These are phyloP conservation scores for Andrena camellia DNA, from an alignment of 2,888 invertebrate genomes.

Conservation along the genomic window DNA sequence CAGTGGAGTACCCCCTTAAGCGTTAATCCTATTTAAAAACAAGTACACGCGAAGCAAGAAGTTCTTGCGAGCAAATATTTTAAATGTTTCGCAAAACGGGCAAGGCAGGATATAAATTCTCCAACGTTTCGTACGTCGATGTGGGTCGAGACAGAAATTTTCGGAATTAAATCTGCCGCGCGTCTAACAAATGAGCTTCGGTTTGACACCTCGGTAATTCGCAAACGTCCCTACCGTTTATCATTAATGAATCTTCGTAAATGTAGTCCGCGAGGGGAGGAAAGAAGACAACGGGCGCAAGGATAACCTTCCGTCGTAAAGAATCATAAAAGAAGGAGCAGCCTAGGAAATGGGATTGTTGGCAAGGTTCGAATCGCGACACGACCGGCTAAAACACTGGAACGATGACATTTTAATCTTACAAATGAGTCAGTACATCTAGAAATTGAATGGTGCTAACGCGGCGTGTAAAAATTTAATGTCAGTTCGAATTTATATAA, in stretches of 20 bases:
- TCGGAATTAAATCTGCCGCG: conserved; percentile 28
- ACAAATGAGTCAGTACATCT: conserved; percentile 27
- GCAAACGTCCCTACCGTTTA: conserved; percentile 29
- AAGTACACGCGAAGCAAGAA: background rate
- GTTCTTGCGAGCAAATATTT: background rate
- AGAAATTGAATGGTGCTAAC: background rate
- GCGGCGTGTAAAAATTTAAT: background rate
- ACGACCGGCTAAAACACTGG: conserved; percentile 1
- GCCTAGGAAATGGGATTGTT: conserved; percentile 40
- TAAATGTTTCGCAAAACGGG: conserved; percentile 4
- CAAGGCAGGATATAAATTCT: conserved; percentile 23
- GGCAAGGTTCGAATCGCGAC: conserved; percentile 34
- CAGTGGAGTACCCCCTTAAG: too few species aligned
- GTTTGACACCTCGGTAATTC: conserved; percentile 28
- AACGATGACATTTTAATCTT: conserved; percentile 35
- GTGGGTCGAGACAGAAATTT: conserved; percentile 21
- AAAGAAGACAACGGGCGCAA: conserved; percentile 19
- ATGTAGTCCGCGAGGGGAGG: background rate
- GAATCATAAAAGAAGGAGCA: conserved; percentile 42
- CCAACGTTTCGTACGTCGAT: background rate
- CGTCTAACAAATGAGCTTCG: conserved; percentile 21
- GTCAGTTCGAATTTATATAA: background rate
- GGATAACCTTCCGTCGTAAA: conserved; percentile 17
- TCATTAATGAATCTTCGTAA: conserved; percentile 41
- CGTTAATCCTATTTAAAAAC: conserved; percentile 9